Conservation (phyloP, 2,797 vertebrate species). For the Brotula barbata region DNA sequence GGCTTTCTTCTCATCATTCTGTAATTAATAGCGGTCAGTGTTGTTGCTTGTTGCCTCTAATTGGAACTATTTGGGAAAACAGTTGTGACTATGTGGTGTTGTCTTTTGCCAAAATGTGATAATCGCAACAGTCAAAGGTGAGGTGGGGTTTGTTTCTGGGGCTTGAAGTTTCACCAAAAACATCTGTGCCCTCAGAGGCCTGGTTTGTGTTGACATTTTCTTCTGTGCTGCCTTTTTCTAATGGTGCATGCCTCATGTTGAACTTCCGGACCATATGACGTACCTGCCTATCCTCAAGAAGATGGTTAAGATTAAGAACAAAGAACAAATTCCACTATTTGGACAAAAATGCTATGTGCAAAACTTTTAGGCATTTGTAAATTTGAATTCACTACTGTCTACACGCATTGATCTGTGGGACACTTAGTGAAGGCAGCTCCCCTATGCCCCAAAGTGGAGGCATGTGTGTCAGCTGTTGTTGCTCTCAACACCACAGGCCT, state of each 20-base stretch:
- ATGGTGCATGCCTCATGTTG: constrained; percentile 9
- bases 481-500: constrained; percentile 18
- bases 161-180: constrained; percentile 7
- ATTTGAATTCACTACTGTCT: not conserved
- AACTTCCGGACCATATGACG: constrained; percentile 16
- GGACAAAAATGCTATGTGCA: not conserved
- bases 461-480: constrained; percentile 20
- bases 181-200: not conserved
- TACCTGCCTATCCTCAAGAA: no score
- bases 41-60: not conserved
- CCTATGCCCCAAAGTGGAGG: not conserved
- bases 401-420: not conserved
- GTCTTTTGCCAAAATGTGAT: not conserved
- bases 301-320: no score
- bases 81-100: constrained; percentile 39
- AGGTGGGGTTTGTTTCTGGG: constrained; percentile 20
- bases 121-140: constrained; percentile 28
- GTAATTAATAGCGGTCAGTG: constrained; percentile 32
- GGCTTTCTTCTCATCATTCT: constrained; percentile 11
- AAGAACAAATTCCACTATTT: no score
- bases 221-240: not conserved
- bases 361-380: not conserved
- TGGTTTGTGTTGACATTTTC: constrained; percentile 15
- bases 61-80: constrained; percentile 32
- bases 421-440: not conserved